Conservation (phyloP, 2,113 vertebrate genomes). For the Gymnobelideus leadbeateri region DNA sequence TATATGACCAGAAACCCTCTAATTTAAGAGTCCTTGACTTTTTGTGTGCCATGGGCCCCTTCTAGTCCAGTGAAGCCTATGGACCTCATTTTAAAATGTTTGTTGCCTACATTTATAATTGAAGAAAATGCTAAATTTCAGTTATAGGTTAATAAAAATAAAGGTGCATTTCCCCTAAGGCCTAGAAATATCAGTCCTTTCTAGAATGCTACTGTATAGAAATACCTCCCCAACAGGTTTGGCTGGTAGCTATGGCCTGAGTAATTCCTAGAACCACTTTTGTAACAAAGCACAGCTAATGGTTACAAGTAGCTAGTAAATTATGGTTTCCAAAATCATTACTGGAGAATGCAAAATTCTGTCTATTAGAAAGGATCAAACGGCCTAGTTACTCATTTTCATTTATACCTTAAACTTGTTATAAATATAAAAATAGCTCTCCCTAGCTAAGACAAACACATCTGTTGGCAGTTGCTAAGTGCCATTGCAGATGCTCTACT, state of each 20-base stretch:
- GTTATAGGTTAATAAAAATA: not conserved
- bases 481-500: not conserved
- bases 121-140: not conserved
- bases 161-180: not conserved
- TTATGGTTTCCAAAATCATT: not conserved
- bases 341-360: not conserved
- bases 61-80: not conserved
- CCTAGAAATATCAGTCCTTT: not conserved
- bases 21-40: not conserved
- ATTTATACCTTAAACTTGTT: not conserved
- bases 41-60: not conserved
- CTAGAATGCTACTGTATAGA: not conserved
- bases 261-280: not conserved
- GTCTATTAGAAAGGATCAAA: not conserved
- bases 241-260: not conserved
- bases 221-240: not conserved
- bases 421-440: not conserved
- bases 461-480: not conserved
- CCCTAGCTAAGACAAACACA: not conserved
- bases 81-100: not conserved
- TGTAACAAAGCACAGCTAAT: not conserved
- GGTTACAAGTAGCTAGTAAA: not conserved
- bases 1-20: not conserved
- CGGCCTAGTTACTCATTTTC: not conserved
- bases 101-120: not conserved